A percentile compares a stretch with the other conserved stretches of the same genome.
phyloP scores from a whole-genome alignment of 2,888 invertebrate genomes.

The Eristalis pertinax region DNA sequence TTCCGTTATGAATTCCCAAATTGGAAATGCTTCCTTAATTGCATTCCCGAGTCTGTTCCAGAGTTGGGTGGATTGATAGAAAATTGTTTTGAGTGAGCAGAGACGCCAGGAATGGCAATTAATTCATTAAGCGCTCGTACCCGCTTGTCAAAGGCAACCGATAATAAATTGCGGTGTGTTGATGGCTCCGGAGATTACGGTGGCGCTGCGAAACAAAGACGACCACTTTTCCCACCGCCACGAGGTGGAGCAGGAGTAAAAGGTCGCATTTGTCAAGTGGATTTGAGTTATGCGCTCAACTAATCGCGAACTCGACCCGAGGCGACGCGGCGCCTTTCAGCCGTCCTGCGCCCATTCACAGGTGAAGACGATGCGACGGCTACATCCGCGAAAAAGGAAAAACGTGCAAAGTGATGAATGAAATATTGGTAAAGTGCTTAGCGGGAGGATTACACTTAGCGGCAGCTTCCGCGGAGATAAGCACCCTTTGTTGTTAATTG shows the following conservation, averaged over 20 bases:
- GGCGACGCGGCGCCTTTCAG: background rate
- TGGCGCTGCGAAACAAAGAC: background rate
- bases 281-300: slow-evolving; percentile 49
- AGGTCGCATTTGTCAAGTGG: slow-evolving; percentile 36
- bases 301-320: slow-evolving; percentile 35
- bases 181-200: background rate
- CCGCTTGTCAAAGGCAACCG: background rate
- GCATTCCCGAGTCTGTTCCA: slow-evolving; percentile 36
- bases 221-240: background rate
- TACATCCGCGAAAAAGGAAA: background rate
- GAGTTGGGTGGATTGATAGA: slow-evolving; percentile 4
- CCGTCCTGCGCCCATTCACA: background rate
- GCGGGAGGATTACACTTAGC: background rate
- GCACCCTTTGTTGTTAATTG: slow-evolving; percentile 45
- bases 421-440: background rate
- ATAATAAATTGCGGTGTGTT: slow-evolving; percentile 17
- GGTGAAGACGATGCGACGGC: background rate
- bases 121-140: slow-evolving; percentile 9
- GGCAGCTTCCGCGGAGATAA: slow-evolving; percentile 3
- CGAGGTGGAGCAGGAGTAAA: background rate
- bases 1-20: slow-evolving; percentile 22
- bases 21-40: slow-evolving; percentile 41
- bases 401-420: slow-evolving; percentile 29
- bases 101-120: slow-evolving; percentile 7
- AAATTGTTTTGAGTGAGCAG: background rate